A percentile compares a stretch with the other conserved stretches of the same genome.
phyloP scores from a whole-genome alignment of 1,140 invertebrate genomes.

The Zophobas atratus region DNA sequence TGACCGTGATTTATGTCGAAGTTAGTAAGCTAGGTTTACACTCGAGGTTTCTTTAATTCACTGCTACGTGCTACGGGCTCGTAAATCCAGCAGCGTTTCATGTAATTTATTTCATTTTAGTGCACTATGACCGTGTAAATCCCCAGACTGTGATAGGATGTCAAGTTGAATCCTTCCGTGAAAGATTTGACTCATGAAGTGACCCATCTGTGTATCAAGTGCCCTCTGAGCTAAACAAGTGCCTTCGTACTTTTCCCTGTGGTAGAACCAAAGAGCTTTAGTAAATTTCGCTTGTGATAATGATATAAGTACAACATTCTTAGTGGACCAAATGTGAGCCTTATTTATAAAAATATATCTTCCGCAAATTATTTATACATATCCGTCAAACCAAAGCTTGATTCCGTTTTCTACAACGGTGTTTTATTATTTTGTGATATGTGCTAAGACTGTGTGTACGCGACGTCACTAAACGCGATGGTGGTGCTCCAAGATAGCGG shows the following conservation, averaged over 20 bases:
- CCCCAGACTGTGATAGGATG: slow-evolving; percentile 28
- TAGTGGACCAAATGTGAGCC: slow-evolving; percentile 50
- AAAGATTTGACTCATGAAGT: slow-evolving; percentile 1
- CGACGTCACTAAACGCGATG: slow-evolving; percentile 61
- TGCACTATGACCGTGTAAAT: slow-evolving; percentile 18
- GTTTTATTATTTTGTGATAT: slow-evolving; percentile 54
- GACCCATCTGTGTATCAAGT: slow-evolving; percentile 22
- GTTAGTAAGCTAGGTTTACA: slow-evolving; percentile 6
- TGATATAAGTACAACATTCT: slow-evolving; percentile 22
- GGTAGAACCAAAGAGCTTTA: slow-evolving; percentile 41
- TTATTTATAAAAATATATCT: slow-evolving; percentile 40
- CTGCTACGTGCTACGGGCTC: slow-evolving; percentile 28
- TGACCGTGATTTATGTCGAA: slow-evolving; percentile 24
- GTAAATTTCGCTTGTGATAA: slow-evolving; percentile 31
- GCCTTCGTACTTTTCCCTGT: slow-evolving; percentile 7
- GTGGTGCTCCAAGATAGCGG: slow-evolving; percentile 67
- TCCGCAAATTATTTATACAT: slow-evolving; percentile 37
- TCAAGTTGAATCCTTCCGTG: not conserved
- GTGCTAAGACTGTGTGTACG: slow-evolving; percentile 45
- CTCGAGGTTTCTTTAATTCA: slow-evolving; percentile 42
- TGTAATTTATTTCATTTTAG: slow-evolving; percentile 32
- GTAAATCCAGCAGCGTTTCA: slow-evolving; percentile 9
- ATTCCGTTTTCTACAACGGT: not conserved
- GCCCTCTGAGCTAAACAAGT: slow-evolving; percentile 4
- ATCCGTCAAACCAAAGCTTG: slow-evolving; percentile 37